Conservation (phyloP, 1,140 invertebrate species). For the Psix sp. region DNA sequence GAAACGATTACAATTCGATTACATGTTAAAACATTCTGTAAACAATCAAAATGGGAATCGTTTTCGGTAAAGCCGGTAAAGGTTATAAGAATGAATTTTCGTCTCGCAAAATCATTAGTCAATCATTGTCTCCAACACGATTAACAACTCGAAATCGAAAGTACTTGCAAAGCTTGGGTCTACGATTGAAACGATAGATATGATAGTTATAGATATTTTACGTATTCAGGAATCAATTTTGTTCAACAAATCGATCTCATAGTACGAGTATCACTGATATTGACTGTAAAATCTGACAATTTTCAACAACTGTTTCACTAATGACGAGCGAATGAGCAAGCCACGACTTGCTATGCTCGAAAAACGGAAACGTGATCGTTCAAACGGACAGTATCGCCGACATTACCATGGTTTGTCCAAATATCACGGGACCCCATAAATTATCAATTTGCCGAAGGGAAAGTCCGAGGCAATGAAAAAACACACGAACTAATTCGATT, state of each 20-base stretch:
- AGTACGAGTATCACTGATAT: slow-evolving; percentile 66
- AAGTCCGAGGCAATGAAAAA: too few relatives aligned
- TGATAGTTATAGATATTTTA: background rate
- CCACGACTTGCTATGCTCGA: too few relatives aligned
- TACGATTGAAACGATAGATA: background rate
- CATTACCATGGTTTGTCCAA: too few relatives aligned
- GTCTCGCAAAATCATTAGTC: slow-evolving; percentile 6
- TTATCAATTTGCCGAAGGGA: too few relatives aligned
- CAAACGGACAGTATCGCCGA: too few relatives aligned
- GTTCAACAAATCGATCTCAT: slow-evolving; percentile 62
- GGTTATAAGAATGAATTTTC: slow-evolving; percentile 22
- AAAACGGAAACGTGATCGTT: too few relatives aligned
- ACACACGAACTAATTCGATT: too few relatives aligned
- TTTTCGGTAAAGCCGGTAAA: slow-evolving; percentile 16
- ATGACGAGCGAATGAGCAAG: too few relatives aligned
- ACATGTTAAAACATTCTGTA: slow-evolving; percentile 33
- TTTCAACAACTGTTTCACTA: slow-evolving; percentile 64
- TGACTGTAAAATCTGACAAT: slow-evolving; percentile 64
- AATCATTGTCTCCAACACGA: background rate
- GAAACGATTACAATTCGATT: slow-evolving; percentile 60
- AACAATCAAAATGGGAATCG: slow-evolving; percentile 31
- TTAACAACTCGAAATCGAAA: slow-evolving; percentile 21
- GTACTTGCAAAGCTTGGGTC: slow-evolving; percentile 14
- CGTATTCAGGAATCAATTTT: background rate
- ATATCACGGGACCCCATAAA: too few relatives aligned